Base-by-base conservation (phyloP, 2,113 vertebrate species). In the Onychostoma macrolepis region DNA sequence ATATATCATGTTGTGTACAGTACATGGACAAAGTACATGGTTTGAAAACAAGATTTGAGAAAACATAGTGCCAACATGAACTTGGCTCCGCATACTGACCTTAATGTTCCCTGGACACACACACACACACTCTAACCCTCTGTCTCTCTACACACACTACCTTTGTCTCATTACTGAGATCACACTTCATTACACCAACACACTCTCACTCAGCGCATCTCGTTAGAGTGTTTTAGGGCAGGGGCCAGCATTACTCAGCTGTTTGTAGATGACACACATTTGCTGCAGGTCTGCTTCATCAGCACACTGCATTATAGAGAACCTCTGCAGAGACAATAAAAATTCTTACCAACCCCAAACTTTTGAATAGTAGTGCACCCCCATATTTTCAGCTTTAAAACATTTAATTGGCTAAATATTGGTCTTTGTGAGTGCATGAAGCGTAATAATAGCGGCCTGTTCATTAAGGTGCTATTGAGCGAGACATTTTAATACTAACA, bases 191-290 rank as follows among this genome's bases (percentile, higher is more conserved):
- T 80, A 80, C 33, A 26, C 11, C 53, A 61, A n/a, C 75, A 84
- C 10, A 7, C 48, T 88, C 84, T 87, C 69, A n/a, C 26, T 85
- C 63, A 69, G 81, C 75, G 36, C 58, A 77, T 26, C 79, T 19
- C 30, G 15, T 63, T 21, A 61, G 19, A 63, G 33, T 81, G 24
- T n/a, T 58, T 61, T 56, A 80, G 36, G 61, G 58, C 17, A 81
- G 6, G 8, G 24, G 58, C 79, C 38, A 67, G 26, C 80, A 65
- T 80, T 81, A 81, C 58, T 65, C 50, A 89, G 85, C 85, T 87
- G 89, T 93, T 92, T 86, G 86, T 71, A 88, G 67, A 88, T 89
- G 91, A 92, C 90, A 91, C 89, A 90, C 76, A 83, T 90, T 91
- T 84, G 83, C 85, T 76, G 58, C 45, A 81, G n/a, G 84, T 89